Evolutionary conservation across 2,888 invertebrate species (phyloP).

Genomic region (Eubasilissa splendida): DNA sequence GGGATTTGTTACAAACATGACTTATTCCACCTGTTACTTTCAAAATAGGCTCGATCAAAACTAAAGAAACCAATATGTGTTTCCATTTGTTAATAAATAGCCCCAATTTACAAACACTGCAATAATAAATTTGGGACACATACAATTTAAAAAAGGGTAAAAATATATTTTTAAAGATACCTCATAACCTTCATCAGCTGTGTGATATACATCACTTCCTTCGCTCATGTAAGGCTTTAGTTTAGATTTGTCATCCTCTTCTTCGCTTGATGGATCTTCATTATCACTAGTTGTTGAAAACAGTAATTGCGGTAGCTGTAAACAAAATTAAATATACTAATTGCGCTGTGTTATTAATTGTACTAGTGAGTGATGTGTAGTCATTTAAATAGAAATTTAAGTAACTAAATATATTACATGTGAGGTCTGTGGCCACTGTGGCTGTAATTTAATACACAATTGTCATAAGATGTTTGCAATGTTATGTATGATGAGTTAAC

Average conservation of each 20-base stretch:
- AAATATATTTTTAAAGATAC: conserved; percentile 54
- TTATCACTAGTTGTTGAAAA: conserved; percentile 66
- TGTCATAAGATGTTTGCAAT: not conserved
- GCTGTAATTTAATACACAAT: conserved; percentile 15
- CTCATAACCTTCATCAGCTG: conserved; percentile 77
- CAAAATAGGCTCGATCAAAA: too few relatives aligned
- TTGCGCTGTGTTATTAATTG: too few relatives aligned
- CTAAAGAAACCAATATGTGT: too few relatives aligned
- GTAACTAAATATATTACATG: too few relatives aligned
- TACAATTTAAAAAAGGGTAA: too few relatives aligned
- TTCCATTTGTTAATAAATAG: too few relatives aligned
- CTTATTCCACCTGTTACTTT: too few relatives aligned
- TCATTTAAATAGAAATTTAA: too few relatives aligned
- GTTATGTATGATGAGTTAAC: not conserved
- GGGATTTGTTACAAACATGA: too few relatives aligned
- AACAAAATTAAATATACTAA: not conserved
- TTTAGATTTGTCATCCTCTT: conserved; percentile 58
- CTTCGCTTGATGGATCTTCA: conserved; percentile 65
- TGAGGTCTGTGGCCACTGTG: not conserved
- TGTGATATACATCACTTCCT: conserved; percentile 68
- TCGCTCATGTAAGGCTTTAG: conserved; percentile 67
- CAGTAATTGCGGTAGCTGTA: conserved; percentile 68
- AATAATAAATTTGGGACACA: too few relatives aligned
- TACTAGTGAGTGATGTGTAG: too few relatives aligned
- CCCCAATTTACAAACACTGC: too few relatives aligned